Percentiles rank a stretch among this genome's conserved stretches.
phyloP scores from a whole-genome alignment of 2,113 vertebrate genomes.

The Ornithorhynchus anatinus region DNA sequence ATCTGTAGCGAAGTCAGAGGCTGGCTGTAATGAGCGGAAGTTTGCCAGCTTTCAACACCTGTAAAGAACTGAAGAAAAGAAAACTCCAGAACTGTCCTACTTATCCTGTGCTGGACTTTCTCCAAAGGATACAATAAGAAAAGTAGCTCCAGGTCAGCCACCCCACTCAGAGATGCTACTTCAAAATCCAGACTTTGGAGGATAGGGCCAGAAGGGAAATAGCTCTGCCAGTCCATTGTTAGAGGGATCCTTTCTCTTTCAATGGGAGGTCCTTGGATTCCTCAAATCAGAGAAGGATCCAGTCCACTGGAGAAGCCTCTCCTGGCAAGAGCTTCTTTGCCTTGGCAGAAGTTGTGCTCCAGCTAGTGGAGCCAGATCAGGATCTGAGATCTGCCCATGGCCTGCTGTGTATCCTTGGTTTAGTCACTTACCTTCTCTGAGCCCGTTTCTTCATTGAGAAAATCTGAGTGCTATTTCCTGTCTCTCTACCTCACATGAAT shows the following conservation, averaged over 20 bases:
- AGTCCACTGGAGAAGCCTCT: no score
- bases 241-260: neutral
- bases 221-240: no score
- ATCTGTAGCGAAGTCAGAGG: constrained; percentile 48
- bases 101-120: constrained; percentile 51
- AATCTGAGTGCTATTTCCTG: no score
- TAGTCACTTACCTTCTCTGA: no score
- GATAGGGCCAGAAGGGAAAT: neutral
- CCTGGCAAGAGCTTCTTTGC: no score
- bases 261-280: neutral
- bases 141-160: neutral
- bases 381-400: no score
- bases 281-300: no score
- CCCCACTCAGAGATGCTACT: neutral
- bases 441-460: no score
- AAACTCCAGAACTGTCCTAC: constrained; percentile 45
- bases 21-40: constrained; percentile 38
- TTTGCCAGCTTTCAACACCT: constrained; percentile 30
- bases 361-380: no score
- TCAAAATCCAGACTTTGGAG: neutral
- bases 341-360: no score
- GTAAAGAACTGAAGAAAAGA: constrained; percentile 43
- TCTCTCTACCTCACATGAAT: no score
- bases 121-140: constrained; percentile 45
- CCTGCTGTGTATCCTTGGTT: no score